Evolutionary conservation across 2,888 invertebrate species (phyloP).

Genomic region (Ormyrus nitidulus): DNA sequence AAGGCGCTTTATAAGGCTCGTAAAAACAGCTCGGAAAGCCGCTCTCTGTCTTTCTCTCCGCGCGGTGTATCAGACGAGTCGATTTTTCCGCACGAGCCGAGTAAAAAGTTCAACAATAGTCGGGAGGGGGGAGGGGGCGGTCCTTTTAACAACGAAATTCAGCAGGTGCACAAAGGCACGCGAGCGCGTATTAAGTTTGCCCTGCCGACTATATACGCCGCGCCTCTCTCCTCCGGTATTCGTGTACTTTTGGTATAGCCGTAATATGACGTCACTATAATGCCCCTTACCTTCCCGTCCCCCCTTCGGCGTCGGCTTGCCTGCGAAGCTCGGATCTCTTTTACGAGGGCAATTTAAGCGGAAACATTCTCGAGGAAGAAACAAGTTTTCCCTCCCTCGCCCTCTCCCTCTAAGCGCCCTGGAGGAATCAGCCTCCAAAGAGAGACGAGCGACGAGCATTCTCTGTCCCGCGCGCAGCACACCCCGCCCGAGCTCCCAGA

Average conservation of each 20-base stretch:
- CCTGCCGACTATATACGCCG: background rate
- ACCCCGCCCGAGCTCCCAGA: background rate
- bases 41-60: too few relatives aligned
- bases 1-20: constrained; percentile 6
- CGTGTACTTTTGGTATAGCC: background rate
- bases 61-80: too few relatives aligned
- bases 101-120: constrained; percentile 7
- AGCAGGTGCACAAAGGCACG: constrained; percentile 27
- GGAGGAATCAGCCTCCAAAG: constrained; percentile 19
- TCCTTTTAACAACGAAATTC: constrained; percentile 30
- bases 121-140: too few relatives aligned
- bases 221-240: background rate
- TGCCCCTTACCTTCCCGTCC: background rate
- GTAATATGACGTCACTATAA: constrained; percentile 29
- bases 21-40: constrained; percentile 11
- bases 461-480: background rate
- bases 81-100: too few relatives aligned
- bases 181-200: constrained; percentile 38
- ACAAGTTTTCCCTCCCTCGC: constrained; percentile 16
- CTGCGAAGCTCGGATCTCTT: constrained; percentile 31
- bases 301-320: background rate
- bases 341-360: constrained; percentile 52
- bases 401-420: background rate
- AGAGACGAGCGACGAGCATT: constrained; percentile 1
- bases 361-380: constrained; percentile 41